Base-by-base conservation (phyloP, 2,797 vertebrate genomes). In the Platalea minor region DNA sequence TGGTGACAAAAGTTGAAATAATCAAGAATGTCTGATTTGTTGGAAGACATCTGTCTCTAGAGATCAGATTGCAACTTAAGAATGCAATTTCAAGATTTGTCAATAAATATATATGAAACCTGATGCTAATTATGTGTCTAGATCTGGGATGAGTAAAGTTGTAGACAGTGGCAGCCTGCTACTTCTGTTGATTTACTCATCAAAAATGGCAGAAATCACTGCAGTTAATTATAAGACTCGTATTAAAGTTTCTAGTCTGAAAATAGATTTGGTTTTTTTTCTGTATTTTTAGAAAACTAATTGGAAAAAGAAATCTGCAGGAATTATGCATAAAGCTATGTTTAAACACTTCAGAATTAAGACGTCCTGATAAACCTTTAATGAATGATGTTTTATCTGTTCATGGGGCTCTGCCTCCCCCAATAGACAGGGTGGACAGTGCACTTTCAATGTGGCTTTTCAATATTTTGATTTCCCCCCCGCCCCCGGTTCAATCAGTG, bases 391-490 rank as follows among this genome's bases (percentile, higher is more conserved):
- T 86, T 74, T 60, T 61, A 13, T 60, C 15, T 89, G 9, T 73
- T 65, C 11, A 10, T 53, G 63, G 50, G 17, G 81, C 59, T 89
- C 73, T 59, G 6, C 21, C 11, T 91, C 20, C 35, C 39, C 73
- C 9, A 19, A 18, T 20, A 39, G 31, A 28, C 13, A 8, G 17
- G 20, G 9, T 78, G 13, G 31, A 77, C 24, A 76, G 12, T 53
- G 53, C 12, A 26, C 50, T 85, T 69, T 43, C 41, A 14, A 41
- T 41, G 41, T 41, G 41, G 41, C 41, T 41, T 82, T 69, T 43
- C 41, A 48, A 2, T 63, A 12, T 41, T 39, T 74, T 0, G 0
- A 53, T 54, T 41, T 41, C 41, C 41, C 13, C 5, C 41, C 41
- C 11, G 13, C 41, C 41, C 41, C 41, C 13, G 13, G 3, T 56